Conservation (phyloP, 2,113 vertebrate species). For the Erythrolamprus reginae region DNA sequence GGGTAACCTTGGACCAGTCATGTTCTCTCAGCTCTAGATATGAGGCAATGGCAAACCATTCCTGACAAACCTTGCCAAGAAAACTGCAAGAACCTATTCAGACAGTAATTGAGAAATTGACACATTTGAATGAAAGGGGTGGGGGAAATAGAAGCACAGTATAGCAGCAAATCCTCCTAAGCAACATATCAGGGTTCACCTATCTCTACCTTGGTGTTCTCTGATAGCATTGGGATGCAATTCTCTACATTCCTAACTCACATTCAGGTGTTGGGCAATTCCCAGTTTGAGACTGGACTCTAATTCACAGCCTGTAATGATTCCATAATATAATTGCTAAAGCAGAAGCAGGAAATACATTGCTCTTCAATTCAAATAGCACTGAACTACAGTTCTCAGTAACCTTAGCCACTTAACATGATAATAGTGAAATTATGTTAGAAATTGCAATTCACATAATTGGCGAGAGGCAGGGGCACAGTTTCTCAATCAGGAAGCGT, state of each 20-base stretch:
- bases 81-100: not conserved
- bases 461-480: not conserved
- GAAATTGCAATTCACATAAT: not conserved
- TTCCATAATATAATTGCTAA: not conserved
- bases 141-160: not conserved
- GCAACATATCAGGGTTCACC: not conserved
- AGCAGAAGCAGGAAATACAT: not conserved
- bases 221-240: not conserved
- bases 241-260: not conserved
- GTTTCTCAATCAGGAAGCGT: not conserved
- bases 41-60: not conserved
- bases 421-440: not conserved
- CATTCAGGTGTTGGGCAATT: not conserved
- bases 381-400: not conserved
- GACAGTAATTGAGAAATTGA: not conserved
- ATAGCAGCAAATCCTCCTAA: not conserved
- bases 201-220: not conserved
- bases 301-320: not conserved
- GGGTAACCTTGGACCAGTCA: not conserved
- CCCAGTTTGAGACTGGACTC: not conserved
- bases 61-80: not conserved
- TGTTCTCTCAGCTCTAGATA: not conserved
- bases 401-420: not conserved
- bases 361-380: not conserved
- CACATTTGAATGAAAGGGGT: not conserved